phyloP scores from a whole-genome alignment of 2,888 invertebrate species.

The Anodontia alba region DNA sequence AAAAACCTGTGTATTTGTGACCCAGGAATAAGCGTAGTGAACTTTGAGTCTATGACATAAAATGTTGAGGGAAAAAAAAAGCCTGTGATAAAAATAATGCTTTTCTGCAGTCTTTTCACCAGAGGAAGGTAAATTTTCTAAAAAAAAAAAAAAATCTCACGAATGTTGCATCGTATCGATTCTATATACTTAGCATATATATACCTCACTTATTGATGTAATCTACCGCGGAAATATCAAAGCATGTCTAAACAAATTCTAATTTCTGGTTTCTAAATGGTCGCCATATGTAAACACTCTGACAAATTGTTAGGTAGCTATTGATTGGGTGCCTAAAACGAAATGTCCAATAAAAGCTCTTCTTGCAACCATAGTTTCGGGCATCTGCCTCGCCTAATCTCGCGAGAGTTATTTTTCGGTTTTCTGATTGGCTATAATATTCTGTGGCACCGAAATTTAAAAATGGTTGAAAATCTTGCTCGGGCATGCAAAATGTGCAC shows the following conservation, averaged over 20 bases:
- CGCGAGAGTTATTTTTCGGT: slow-evolving; percentile 43
- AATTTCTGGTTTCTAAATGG: slow-evolving; percentile 25
- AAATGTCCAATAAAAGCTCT: slow-evolving; percentile 48
- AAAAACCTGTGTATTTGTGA: no score
- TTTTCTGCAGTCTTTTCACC: no score
- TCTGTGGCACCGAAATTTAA: slow-evolving; percentile 71
- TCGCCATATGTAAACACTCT: slow-evolving; percentile 63
- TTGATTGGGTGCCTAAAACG: slow-evolving; percentile 50
- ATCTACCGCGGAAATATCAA: slow-evolving; percentile 38
- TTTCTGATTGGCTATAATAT: slow-evolving; percentile 63
- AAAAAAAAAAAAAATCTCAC: no score
- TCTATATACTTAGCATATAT: no score
- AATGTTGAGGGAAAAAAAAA: no score
- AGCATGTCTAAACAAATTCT: slow-evolving; percentile 62
- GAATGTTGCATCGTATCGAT: neutral
- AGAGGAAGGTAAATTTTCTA: no score
- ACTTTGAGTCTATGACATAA: no score
- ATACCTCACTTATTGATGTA: neutral
- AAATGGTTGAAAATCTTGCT: slow-evolving; percentile 69
- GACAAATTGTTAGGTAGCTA: slow-evolving; percentile 23
- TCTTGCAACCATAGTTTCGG: slow-evolving; percentile 24
- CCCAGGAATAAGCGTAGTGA: no score
- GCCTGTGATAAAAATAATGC: no score
- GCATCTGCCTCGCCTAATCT: slow-evolving; percentile 23
- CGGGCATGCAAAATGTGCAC: slow-evolving; percentile 50